These are phyloP conservation scores for Boleophthalmus pectinirostris DNA, from an alignment of 2,113 vertebrate genomes.

Conservation along the genomic window DNA sequence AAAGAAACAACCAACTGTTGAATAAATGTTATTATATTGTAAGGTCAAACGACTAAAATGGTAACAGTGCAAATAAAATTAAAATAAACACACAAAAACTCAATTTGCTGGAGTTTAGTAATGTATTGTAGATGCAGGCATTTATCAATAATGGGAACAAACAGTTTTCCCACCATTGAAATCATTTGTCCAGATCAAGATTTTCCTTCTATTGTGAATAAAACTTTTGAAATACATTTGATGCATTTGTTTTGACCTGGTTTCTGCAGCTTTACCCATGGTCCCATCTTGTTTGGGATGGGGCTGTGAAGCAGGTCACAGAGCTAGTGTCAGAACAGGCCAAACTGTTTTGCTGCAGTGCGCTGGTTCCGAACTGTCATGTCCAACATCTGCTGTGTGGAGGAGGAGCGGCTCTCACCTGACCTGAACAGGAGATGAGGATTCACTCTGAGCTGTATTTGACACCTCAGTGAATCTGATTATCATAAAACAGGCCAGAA, in stretches of 20 bases:
- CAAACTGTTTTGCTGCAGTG: conserved; percentile 33
- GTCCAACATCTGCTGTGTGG: conserved; percentile 54
- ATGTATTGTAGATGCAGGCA: not conserved
- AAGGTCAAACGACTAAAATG: too few species aligned
- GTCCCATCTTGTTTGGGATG: not conserved
- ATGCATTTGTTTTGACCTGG: not conserved
- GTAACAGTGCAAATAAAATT: too few species aligned
- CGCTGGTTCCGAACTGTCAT: conserved; percentile 51
- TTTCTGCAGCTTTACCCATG: not conserved
- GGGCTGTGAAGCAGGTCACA: not conserved
- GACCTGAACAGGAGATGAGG: conserved; percentile 58
- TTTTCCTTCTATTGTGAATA: too few species aligned
- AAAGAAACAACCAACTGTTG: too few species aligned
- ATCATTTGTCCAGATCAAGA: not conserved
- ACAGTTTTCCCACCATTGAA: too few species aligned
- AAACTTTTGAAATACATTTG: too few species aligned
- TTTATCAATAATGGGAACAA: too few species aligned
- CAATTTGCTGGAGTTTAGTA: not conserved
- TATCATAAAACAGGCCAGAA: conserved; percentile 59
- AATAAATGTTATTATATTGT: too few species aligned
- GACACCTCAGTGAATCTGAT: conserved; percentile 69
- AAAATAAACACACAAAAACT: too few species aligned
- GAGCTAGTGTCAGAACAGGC: conserved; percentile 15
- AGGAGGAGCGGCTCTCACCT: conserved; percentile 52
- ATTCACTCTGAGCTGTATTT: conserved; percentile 63